Evolutionary conservation across 2,888 invertebrate genomes (phyloP).

Genomic region (Harmothoe impar): DNA sequence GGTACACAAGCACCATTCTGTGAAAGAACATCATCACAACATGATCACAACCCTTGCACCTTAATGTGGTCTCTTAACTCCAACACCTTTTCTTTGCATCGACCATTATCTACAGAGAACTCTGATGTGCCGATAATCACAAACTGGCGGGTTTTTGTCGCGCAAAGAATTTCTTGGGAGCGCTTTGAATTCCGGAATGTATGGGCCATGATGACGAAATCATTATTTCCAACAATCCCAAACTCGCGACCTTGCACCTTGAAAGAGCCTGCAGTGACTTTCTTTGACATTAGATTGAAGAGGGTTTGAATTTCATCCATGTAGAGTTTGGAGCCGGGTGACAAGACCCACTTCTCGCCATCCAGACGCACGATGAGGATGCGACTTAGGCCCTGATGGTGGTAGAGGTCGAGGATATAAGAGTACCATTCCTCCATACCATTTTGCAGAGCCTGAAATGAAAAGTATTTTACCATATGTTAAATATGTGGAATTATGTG

Average conservation of each 20-base stretch:
- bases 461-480: not conserved
- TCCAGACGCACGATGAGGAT: constrained; percentile 60
- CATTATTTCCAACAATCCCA: constrained; percentile 58
- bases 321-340: constrained; percentile 51
- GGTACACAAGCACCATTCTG: no score
- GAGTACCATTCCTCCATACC: constrained; percentile 64
- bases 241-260: constrained; percentile 44
- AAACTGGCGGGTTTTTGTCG: constrained; percentile 63
- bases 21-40: not conserved
- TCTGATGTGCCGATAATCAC: constrained; percentile 53
- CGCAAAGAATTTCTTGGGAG: constrained; percentile 54
- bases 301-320: constrained; percentile 36
- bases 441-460: constrained; percentile 31
- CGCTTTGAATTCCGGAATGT: not conserved
- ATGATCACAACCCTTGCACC: constrained; percentile 58
- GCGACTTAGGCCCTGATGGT: constrained; percentile 35
- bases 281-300: constrained; percentile 50
- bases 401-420: constrained; percentile 56
- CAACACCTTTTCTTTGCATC: constrained; percentile 38
- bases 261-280: not conserved
- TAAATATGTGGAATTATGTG: not conserved
- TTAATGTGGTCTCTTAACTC: constrained; percentile 58
- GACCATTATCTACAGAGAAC: constrained; percentile 52
- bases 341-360: constrained; percentile 62
- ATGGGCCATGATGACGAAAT: constrained; percentile 60